These are phyloP conservation scores for Loriculus beryllinus DNA, from an alignment of 2,797 vertebrate species.

Conservation along the genomic window DNA sequence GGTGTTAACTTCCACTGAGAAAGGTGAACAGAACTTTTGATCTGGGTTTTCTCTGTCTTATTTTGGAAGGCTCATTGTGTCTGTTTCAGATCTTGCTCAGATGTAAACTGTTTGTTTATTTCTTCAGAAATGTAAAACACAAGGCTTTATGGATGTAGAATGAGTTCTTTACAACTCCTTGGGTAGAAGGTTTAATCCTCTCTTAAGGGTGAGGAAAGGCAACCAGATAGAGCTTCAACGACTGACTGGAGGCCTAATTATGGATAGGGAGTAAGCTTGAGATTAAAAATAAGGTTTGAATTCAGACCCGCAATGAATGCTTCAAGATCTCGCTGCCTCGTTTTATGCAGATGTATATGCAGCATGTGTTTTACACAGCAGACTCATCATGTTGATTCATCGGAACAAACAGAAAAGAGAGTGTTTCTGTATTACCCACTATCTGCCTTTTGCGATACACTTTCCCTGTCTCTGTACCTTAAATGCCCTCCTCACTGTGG, in stretches of 20 bases:
- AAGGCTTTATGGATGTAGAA: background rate
- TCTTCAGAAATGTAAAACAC: background rate
- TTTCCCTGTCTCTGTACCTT: slow-evolving; percentile 9
- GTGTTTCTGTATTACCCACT: slow-evolving; percentile 1
- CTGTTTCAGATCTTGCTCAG: background rate
- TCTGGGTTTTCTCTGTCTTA: background rate
- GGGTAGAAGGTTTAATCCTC: slow-evolving; percentile 21
- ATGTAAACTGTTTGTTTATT: slow-evolving; percentile 1
- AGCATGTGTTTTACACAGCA: slow-evolving; percentile 44
- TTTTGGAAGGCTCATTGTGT: background rate
- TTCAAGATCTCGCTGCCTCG: background rate
- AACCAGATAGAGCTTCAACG: background rate
- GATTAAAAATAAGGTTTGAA: slow-evolving; percentile 48
- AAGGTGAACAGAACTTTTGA: background rate
- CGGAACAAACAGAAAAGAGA: background rate
- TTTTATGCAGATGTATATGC: slow-evolving; percentile 43
- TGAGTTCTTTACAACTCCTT: slow-evolving; percentile 17
- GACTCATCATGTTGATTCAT: slow-evolving; percentile 39
- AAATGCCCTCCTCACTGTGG: background rate
- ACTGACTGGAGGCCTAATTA: slow-evolving; percentile 46
- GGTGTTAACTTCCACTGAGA: background rate
- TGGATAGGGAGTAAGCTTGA: background rate
- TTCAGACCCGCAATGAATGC: slow-evolving; percentile 1
- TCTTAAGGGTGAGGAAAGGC: background rate
- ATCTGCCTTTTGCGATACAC: background rate